Evolutionary conservation across 2,797 vertebrate species (phyloP).

Genomic region (Silurus lanzhouensis): DNA sequence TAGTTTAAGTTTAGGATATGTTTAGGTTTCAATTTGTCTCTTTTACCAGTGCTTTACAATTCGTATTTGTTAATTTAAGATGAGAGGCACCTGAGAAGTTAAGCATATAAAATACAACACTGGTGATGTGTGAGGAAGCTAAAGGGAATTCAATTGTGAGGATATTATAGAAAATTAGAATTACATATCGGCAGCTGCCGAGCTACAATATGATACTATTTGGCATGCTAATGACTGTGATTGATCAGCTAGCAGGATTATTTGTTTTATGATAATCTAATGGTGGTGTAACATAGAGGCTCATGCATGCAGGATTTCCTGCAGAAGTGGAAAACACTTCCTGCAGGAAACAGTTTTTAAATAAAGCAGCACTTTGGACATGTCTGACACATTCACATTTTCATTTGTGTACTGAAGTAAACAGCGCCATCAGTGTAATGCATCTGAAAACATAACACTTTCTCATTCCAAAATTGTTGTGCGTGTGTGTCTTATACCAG

Average conservation of each 20-base stretch:
- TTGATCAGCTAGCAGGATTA: too few species aligned
- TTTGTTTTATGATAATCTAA: not conserved
- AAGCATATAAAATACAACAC: not conserved
- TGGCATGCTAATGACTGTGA: not conserved
- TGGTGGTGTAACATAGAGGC: not conserved
- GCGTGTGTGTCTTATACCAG: not conserved
- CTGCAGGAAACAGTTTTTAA: constrained; percentile 49
- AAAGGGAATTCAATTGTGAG: not conserved
- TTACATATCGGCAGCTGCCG: not conserved
- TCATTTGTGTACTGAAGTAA: not conserved
- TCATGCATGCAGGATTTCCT: constrained; percentile 10
- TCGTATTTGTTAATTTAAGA: not conserved
- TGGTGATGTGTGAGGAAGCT: not conserved
- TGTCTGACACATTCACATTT: constrained; percentile 15
- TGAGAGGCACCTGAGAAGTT: not conserved
- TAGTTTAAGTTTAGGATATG: not conserved
- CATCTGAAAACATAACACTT: too few species aligned
- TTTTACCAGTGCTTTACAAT: not conserved
- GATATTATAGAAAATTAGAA: not conserved
- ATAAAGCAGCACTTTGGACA: constrained; percentile 27
- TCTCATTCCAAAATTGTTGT: too few species aligned
- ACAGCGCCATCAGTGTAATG: too few species aligned
- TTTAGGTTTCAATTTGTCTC: not conserved
- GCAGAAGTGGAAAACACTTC: constrained; percentile 24
- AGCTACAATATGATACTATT: not conserved